Percentiles rank a stretch among this genome's conserved stretches.
Conservation (phyloP, 1,140 invertebrate genomes). For the Aphis gossypii region DNA sequence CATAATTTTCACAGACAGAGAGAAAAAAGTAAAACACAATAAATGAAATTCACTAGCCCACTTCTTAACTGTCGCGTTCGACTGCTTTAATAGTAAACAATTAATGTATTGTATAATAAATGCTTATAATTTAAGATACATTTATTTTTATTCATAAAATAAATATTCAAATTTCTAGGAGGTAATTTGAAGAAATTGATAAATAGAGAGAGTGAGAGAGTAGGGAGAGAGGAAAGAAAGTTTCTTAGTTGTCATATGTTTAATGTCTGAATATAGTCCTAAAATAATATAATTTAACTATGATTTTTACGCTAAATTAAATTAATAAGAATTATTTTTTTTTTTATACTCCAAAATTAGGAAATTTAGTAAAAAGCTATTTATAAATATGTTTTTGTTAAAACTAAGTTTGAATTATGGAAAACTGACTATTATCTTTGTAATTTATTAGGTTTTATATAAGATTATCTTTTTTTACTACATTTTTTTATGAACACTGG, state of each 20-base stretch:
- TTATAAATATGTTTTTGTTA: background rate
- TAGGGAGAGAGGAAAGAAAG: background rate
- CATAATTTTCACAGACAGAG: background rate
- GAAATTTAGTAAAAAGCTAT: background rate
- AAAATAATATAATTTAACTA: background rate
- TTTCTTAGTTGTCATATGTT: background rate
- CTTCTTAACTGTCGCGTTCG: background rate
- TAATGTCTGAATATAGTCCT: background rate
- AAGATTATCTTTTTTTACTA: background rate
- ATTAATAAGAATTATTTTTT: background rate
- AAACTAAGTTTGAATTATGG: background rate
- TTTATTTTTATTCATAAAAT: background rate
- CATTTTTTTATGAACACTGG: background rate
- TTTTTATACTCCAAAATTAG: background rate
- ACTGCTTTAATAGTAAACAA: background rate
- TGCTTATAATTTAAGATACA: background rate
- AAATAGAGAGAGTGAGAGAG: background rate
- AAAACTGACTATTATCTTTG: too few species aligned
- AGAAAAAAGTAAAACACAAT: background rate
- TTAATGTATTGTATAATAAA: background rate
- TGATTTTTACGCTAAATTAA: background rate
- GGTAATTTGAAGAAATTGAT: background rate
- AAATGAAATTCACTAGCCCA: background rate
- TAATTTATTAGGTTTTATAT: background rate
- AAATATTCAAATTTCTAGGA: background rate